phyloP scores from a whole-genome alignment of 2,113 vertebrate genomes.

The Protobothrops flavoviridis region DNA sequence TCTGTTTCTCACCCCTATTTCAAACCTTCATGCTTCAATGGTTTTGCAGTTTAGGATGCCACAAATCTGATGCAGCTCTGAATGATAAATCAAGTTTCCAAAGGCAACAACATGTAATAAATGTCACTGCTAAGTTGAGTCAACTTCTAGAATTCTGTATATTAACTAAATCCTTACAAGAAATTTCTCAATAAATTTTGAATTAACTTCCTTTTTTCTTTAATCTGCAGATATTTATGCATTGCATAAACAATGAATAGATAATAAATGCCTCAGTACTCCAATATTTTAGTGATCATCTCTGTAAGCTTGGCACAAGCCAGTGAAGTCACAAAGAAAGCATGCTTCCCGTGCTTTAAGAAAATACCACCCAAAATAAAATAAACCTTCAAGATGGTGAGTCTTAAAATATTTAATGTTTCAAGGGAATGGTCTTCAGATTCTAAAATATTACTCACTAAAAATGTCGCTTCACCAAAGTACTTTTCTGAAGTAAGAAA shows the following conservation, averaged over 20 bases:
- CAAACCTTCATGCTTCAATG: neutral
- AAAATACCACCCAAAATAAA: constrained; percentile 23
- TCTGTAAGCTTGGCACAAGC: neutral
- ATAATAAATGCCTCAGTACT: constrained; percentile 12
- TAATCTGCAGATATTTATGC: neutral
- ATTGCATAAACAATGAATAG: constrained; percentile 17
- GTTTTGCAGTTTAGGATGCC: neutral
- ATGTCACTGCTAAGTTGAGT: neutral
- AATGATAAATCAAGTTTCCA: neutral
- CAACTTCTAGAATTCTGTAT: neutral
- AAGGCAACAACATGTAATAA: neutral
- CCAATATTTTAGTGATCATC: neutral
- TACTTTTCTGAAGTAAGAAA: constrained; percentile 57
- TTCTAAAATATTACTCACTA: constrained; percentile 50
- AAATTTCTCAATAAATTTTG: neutral
- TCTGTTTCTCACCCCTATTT: neutral
- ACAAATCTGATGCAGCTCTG: neutral
- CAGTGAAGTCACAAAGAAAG: constrained; percentile 39
- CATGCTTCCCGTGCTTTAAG: constrained; percentile 47
- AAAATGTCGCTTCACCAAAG: constrained; percentile 59
- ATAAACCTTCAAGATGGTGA: constrained; percentile 41
- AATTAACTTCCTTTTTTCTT: neutral
- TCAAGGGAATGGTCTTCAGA: constrained; percentile 54
- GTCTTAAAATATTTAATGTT: constrained; percentile 60
- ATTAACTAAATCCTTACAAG: neutral